A percentile compares a stretch with the other conserved stretches of the same genome.
phyloP scores from a whole-genome alignment of 2,113 vertebrate species.

The Silurus meridionalis region DNA sequence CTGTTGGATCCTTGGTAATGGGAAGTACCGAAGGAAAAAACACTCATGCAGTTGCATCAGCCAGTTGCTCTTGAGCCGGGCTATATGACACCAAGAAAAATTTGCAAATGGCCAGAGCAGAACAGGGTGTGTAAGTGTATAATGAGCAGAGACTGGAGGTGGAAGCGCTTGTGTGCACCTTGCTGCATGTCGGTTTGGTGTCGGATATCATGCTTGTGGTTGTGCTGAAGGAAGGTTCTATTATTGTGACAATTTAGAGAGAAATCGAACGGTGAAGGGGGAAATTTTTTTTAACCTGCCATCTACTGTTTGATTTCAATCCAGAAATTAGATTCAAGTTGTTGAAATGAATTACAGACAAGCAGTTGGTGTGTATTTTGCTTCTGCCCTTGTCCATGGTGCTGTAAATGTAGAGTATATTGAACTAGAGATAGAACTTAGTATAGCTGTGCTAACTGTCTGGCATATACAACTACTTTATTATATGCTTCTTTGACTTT shows the following conservation, averaged over 20 bases:
- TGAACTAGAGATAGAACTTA: background rate
- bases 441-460: background rate
- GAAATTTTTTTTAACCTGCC: background rate
- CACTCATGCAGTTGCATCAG: slow-evolving; percentile 34
- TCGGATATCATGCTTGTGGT: slow-evolving; percentile 20
- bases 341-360: background rate
- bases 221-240: background rate
- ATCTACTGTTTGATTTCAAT: background rate
- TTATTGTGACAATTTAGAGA: background rate
- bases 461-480: background rate
- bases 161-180: slow-evolving; percentile 30
- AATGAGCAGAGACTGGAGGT: slow-evolving; percentile 33
- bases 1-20: slow-evolving; percentile 35
- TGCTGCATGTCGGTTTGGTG: slow-evolving; percentile 40
- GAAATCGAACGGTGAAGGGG: background rate
- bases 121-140: slow-evolving; percentile 51
- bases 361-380: background rate
- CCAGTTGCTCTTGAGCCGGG: slow-evolving; percentile 5
- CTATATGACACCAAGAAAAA: slow-evolving; percentile 4
- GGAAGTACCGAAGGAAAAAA: slow-evolving; percentile 4
- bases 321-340: background rate
- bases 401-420: slow-evolving; percentile 37
- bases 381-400: slow-evolving; percentile 50
- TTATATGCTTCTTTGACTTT: background rate
- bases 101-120: slow-evolving; percentile 37